Percentiles rank a stretch among this genome's conserved stretches.
phyloP scores from a whole-genome alignment of 2,888 invertebrate genomes.

The Allophyes oxyacanthae region DNA sequence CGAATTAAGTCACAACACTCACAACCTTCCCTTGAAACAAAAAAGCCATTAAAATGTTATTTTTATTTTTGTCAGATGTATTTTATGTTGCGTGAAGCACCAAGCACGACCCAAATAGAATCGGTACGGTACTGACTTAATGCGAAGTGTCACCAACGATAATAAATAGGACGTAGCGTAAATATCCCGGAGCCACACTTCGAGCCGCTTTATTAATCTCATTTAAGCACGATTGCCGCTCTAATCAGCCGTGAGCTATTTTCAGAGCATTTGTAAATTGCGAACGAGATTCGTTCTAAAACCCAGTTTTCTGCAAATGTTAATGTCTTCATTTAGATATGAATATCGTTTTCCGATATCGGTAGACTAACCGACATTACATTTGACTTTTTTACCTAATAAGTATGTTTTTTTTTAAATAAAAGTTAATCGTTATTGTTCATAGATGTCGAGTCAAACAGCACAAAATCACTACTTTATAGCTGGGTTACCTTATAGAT shows the following conservation, averaged over 20 bases:
- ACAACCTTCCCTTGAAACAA: constrained; percentile 2
- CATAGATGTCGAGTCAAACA: too few species aligned
- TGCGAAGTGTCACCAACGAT: constrained; percentile 27
- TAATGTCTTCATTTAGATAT: constrained; percentile 56
- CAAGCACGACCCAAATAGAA: constrained; percentile 16
- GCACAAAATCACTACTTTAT: too few species aligned
- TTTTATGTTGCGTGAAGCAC: constrained; percentile 12
- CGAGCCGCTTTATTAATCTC: constrained; percentile 71
- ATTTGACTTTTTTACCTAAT: constrained; percentile 3
- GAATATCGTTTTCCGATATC: constrained; percentile 63
- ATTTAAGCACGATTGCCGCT: constrained; percentile 71
- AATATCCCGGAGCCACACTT: constrained; percentile 58
- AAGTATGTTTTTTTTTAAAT: too few species aligned
- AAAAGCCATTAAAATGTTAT: constrained; percentile 19
- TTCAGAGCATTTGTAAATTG: constrained; percentile 60
- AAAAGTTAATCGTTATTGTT: too few species aligned
- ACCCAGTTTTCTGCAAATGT: constrained; percentile 58
- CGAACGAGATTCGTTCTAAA: constrained; percentile 49
- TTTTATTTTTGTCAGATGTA: constrained; percentile 19
- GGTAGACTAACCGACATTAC: constrained; percentile 23
- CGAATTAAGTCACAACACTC: too few species aligned
- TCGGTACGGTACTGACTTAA: not conserved
- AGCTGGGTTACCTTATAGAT: too few species aligned
- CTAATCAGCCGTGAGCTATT: constrained; percentile 66
- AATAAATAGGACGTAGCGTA: constrained; percentile 43